A percentile compares a stretch with the other conserved stretches of the same genome.
phyloP scores from a whole-genome alignment of 2,888 invertebrate species.

The Lordiphosa andalusiaca region DNA sequence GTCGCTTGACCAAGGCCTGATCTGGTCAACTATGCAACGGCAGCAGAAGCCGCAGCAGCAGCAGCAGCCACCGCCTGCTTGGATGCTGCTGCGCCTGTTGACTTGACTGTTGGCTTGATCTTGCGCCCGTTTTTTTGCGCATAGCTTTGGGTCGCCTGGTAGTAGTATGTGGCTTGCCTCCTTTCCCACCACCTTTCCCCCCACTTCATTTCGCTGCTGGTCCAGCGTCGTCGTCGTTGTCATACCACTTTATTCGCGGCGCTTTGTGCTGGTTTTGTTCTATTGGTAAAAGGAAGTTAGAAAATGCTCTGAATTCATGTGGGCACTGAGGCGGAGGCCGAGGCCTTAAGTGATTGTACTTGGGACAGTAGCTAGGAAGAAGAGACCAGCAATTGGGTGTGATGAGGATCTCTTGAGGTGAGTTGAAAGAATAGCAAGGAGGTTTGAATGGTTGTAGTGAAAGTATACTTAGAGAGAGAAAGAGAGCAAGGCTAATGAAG shows the following conservation, averaged over 20 bases:
- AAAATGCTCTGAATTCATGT: slow-evolving; percentile 71
- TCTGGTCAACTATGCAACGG: slow-evolving; percentile 62
- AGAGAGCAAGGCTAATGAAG: too few relatives aligned
- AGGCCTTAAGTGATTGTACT: slow-evolving; percentile 47
- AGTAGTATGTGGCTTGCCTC: slow-evolving; percentile 28
- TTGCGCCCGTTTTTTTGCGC: slow-evolving; percentile 61
- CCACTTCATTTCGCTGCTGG: background rate
- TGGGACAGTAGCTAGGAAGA: slow-evolving; percentile 32
- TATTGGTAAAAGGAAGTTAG: slow-evolving; percentile 70
- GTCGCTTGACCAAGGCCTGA: slow-evolving; percentile 30
- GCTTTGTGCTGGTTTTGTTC: slow-evolving; percentile 45
- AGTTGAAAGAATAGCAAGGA: slow-evolving; percentile 5
- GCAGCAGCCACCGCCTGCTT: slow-evolving; percentile 37
- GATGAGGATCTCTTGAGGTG: slow-evolving; percentile 8
- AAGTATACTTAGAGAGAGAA: too few relatives aligned
- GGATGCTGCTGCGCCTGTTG: slow-evolving; percentile 24
- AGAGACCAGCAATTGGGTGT: slow-evolving; percentile 8
- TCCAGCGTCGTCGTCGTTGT: slow-evolving; percentile 18
- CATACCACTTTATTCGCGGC: slow-evolving; percentile 43
- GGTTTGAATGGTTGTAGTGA: background rate
- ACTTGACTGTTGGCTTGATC: slow-evolving; percentile 54
- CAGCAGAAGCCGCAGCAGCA: too few relatives aligned
- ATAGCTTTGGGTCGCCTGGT: slow-evolving; percentile 55
- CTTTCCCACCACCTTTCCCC: slow-evolving; percentile 22
- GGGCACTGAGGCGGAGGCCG: slow-evolving; percentile 36